Evolutionary conservation across 2,113 vertebrate genomes (phyloP), one percentile per base, ranked within the genome.

Genomic region (Pogonocichla stellata): DNA sequence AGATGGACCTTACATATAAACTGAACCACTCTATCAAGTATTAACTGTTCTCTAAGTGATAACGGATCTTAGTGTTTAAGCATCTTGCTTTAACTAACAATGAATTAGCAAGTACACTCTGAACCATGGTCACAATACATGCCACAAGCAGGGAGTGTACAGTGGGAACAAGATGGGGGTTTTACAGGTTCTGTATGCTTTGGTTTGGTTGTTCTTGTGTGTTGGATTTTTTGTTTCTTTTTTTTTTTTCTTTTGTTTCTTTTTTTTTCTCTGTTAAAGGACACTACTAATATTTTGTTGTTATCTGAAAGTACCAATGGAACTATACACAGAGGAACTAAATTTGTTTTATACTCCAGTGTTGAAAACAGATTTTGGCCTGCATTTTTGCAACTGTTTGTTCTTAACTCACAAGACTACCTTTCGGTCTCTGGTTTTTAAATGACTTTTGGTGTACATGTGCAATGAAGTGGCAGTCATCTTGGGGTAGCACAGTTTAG

Each of bases 71-170:
- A 97, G 95, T 92, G 96, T 90, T 97, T 96, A 83, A 96, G 91
- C 92, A 91, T 96, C 96, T 95, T 98, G 96, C 97, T 97, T 97
- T 96, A 96, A 96, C 96, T 97, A 97, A 94, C 94, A 95, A 75
- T 80, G 94, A 98, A 97, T 94, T 98, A 98, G 98, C 97, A 98
- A 98, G 97, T 96, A 98, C 97, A 95, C 98, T 97, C 96, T 96
- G 98, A 98, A 98, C 98, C 97, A 96, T 97, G 97, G 96, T 98
- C 96, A 97, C 98, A 97, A 96, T 98, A 98, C 98, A 98, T 98
- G 98, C 98, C 97, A 95, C 97, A 96, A 94, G 69, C 84, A 53
- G 94, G 92, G 94, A 92, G 96, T 88, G 87, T 92, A 94, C 79
- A 69, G 64, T 79, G 91, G 75, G 92, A 95, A 66, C 95, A 94